Conservation (phyloP, 2,888 invertebrate genomes). For the Ophion obscuratus region DNA sequence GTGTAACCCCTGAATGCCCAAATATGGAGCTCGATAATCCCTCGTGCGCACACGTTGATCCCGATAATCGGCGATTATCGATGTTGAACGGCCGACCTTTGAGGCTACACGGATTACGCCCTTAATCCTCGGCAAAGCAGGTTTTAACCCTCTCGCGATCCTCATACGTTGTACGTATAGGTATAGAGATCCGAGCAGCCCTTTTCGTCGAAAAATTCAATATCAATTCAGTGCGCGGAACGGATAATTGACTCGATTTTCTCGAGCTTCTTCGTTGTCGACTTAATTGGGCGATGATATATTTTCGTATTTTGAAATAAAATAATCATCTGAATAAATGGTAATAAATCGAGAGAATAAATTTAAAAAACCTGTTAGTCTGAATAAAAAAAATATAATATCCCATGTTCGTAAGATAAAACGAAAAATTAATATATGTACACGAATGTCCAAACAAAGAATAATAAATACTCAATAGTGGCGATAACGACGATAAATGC, state of each 20-base stretch:
- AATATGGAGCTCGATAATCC: slow-evolving; percentile 12
- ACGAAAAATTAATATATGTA: not conserved
- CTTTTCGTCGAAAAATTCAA: not conserved
- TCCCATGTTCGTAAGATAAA: not conserved
- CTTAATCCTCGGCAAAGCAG: not conserved
- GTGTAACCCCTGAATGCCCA: not conserved
- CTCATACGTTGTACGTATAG: not conserved
- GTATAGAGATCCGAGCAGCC: not conserved
- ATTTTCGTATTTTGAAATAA: not conserved
- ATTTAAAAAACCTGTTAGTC: too few species aligned
- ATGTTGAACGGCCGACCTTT: not conserved
- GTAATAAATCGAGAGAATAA: too few species aligned
- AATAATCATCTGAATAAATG: too few species aligned
- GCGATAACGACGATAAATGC: too few species aligned
- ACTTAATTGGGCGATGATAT: not conserved
- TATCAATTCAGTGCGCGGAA: not conserved
- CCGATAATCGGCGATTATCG: slow-evolving; percentile 26
- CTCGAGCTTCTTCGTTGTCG: not conserved
- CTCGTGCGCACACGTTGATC: not conserved
- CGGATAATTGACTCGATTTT: not conserved
- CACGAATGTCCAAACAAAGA: too few species aligned
- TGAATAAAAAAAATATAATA: too few species aligned
- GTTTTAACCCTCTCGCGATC: not conserved
- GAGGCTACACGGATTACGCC: not conserved
- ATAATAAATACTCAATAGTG: too few species aligned